Conservation (phyloP, 2,888 invertebrate species). For the Lasioglossum malachurum region DNA sequence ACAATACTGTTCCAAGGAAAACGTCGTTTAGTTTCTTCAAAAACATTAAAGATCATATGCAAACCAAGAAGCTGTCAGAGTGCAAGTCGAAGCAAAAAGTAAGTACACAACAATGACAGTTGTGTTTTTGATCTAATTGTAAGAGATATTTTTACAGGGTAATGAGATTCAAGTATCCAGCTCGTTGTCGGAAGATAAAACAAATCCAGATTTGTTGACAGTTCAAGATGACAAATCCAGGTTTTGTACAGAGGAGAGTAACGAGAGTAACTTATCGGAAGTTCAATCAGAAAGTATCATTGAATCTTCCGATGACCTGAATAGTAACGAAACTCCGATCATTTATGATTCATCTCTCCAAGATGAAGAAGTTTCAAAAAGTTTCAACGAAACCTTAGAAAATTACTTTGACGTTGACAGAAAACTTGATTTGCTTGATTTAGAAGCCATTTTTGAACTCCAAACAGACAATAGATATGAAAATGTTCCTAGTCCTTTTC, state of each 20-base stretch:
- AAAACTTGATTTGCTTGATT: not conserved
- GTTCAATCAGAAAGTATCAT: not conserved
- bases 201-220: constrained; percentile 14
- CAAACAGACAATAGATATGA: constrained; percentile 3
- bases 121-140: not conserved
- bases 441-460: not conserved
- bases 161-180: constrained; percentile 44
- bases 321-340: not conserved
- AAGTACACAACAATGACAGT: constrained; percentile 17
- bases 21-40: constrained; percentile 70
- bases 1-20: constrained; percentile 53
- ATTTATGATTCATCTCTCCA: not conserved
- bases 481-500: not conserved
- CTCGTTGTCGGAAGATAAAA: constrained; percentile 6
- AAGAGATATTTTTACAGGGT: constrained; percentile 42
- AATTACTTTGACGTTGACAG: constrained; percentile 1
- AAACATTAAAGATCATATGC: constrained; percentile 73
- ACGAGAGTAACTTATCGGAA: not conserved
- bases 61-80: constrained; percentile 67
- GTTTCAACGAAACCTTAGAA: constrained; percentile 10
- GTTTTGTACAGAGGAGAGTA: constrained; percentile 1
- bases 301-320: not conserved
- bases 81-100: constrained; percentile 75
- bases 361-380: constrained; percentile 9
- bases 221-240: not conserved